These are phyloP conservation scores for Pluvianellus socialis DNA, from an alignment of 2,113 vertebrate genomes.

Conservation along the genomic window DNA sequence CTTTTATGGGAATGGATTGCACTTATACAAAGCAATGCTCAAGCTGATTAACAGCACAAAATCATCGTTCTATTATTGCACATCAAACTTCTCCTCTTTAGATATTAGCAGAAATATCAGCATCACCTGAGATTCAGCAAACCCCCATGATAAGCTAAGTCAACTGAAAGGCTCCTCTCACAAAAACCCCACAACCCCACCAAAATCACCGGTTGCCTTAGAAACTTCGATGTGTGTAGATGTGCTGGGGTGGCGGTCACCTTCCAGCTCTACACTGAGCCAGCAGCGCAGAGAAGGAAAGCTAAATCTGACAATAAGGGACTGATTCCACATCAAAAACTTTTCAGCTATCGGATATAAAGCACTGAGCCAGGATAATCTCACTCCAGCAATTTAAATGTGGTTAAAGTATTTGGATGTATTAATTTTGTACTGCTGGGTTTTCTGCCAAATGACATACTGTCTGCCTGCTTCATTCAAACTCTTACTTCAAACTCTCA, in stretches of 20 bases:
- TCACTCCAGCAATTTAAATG: not conserved
- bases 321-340: conserved; percentile 5
- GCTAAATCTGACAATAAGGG: not conserved
- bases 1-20: not conserved
- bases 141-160: not conserved
- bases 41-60: not conserved
- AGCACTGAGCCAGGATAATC: not conserved
- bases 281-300: not conserved
- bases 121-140: not conserved
- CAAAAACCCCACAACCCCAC: not conserved
- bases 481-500: not conserved
- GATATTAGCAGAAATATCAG: not conserved
- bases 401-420: not conserved
- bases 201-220: not conserved
- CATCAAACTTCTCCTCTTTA: not conserved
- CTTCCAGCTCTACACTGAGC: not conserved
- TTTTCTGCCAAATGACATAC: not conserved
- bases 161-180: not conserved
- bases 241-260: not conserved
- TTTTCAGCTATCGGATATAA: not conserved
- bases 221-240: not conserved
- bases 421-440: not conserved
- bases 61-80: not conserved
- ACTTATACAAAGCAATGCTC: not conserved
- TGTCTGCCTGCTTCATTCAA: not conserved